Conservation (phyloP, 23 tunicate genomes). For the Clavelina lepadiformis region DNA sequence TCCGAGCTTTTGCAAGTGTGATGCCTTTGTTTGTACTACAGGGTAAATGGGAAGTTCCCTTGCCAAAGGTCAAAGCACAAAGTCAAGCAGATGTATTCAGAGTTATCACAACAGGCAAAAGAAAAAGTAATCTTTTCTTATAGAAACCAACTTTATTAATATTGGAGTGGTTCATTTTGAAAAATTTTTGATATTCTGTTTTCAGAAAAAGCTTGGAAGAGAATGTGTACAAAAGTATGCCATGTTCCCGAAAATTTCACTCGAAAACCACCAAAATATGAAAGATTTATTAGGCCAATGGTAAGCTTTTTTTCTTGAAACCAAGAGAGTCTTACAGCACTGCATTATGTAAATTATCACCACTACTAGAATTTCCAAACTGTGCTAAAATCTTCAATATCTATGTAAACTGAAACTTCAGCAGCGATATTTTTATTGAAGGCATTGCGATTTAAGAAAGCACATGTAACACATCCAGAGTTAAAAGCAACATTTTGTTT, state of each 20-base stretch:
- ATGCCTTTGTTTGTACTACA: background rate
- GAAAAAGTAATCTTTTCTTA: slow-evolving; percentile 53
- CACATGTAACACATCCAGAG: slow-evolving; percentile 97
- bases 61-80: slow-evolving; percentile 92
- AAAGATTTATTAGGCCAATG: slow-evolving; percentile 95
- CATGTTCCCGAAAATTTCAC: slow-evolving; percentile 92
- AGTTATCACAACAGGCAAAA: slow-evolving; percentile 86
- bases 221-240: slow-evolving; percentile 86
- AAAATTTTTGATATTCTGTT: background rate
- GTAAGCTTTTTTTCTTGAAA: slow-evolving; percentile 35
- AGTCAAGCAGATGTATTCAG: slow-evolving; percentile 95
- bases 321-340: too few relatives aligned
- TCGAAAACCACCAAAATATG: slow-evolving; percentile 91
- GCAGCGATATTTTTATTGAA: too few relatives aligned
- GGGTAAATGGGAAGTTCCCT: slow-evolving; percentile 93
- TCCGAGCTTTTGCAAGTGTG: background rate
- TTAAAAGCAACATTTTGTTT: slow-evolving; percentile 90
- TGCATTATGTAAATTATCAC: too few relatives aligned
- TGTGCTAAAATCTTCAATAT: too few relatives aligned
- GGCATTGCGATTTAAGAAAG: slow-evolving; percentile 92
- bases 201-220: slow-evolving; percentile 93
- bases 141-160: background rate
- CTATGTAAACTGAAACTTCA: too few relatives aligned
- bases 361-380: too few relatives aligned
- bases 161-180: background rate